These are phyloP conservation scores for Ormyrus nitidulus DNA, from an alignment of 2,888 invertebrate species.

Conservation along the genomic window DNA sequence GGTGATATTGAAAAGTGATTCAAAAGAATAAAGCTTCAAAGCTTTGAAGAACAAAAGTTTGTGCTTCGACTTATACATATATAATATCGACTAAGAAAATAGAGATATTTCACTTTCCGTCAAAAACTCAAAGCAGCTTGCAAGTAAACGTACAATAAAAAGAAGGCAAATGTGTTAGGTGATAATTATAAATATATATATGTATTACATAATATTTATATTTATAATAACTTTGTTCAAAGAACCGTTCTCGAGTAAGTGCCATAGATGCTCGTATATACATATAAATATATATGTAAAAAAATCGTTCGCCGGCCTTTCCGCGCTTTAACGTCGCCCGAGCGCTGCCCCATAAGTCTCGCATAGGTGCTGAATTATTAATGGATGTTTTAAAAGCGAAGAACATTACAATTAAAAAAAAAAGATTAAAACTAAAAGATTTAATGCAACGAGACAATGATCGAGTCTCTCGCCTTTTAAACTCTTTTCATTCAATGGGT, in stretches of 20 bases:
- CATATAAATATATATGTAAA: conserved; percentile 10
- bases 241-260: conserved; percentile 38
- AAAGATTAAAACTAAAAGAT: conserved; percentile 12
- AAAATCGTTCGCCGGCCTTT: conserved; percentile 40
- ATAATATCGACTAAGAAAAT: conserved; percentile 14
- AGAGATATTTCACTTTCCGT: conserved; percentile 29
- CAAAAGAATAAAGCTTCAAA: conserved; percentile 12
- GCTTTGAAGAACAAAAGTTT: background rate
- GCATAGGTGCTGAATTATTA: conserved; percentile 57
- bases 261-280: conserved; percentile 42
- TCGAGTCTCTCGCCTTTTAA: conserved; percentile 56
- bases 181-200: conserved; percentile 23
- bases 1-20: conserved; percentile 35
- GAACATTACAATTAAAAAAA: conserved; percentile 42
- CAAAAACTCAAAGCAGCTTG: conserved; percentile 27
- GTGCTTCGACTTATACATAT: conserved; percentile 8
- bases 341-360: conserved; percentile 45
- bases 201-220: conserved; percentile 18
- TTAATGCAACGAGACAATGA: conserved; percentile 48
- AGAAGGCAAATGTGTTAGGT: conserved; percentile 8
- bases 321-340: conserved; percentile 41
- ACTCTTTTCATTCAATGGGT: conserved; percentile 28
- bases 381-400: conserved; percentile 50
- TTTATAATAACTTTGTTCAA: conserved; percentile 20
- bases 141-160: conserved; percentile 46